Base-by-base conservation (phyloP, 2,113 vertebrate species). In the Pontoporia blainvillei region DNA sequence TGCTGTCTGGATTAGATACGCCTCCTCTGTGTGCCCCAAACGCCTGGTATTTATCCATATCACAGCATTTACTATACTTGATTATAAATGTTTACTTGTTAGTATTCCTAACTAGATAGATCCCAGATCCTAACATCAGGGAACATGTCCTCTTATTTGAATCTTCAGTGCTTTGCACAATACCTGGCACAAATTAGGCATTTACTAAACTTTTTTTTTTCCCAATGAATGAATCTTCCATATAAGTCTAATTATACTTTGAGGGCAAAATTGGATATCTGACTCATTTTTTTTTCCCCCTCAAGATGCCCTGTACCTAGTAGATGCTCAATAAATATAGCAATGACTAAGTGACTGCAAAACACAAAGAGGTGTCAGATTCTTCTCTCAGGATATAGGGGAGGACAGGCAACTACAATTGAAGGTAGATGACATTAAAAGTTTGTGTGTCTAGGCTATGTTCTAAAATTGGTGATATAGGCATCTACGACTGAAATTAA, bases 21-120 rank as follows among this genome's bases (percentile, higher is more conserved):
- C 54, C 44, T 90, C 84, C 69, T 78, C 41, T 29, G 17, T 67
- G 71, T 89, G 49, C n/a, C 79, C 87, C n/a, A 64, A 66, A 85
- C 41, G 81, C 61, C 54, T 67, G 46, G 9, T 79, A 54, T 86
- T 92, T 94, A 83, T 83, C 36, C 57, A 29, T 85, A 64, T 66
- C 29, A 34, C 73, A 52, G 64, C 71, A 75, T 23, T 79, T 86
- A 79, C 73, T 95, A 86, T 44, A 95, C 66, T 4, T 92, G 49
- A 95, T 86, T 95, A 78, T 91, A 93, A 82, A 79, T 93, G 71
- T 94, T 72, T 78, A 57, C 66, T 89, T 90, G 54, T 84, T 71
- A 71, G 54, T 92, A 66, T 94, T 89, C 52, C 75, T 92, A 91
- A 64, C 76, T 46, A 78, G 23, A 44, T 61, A 76, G 89, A 86